Conservation (phyloP, 2,888 invertebrate species). For the Drosophila melanosoma region DNA sequence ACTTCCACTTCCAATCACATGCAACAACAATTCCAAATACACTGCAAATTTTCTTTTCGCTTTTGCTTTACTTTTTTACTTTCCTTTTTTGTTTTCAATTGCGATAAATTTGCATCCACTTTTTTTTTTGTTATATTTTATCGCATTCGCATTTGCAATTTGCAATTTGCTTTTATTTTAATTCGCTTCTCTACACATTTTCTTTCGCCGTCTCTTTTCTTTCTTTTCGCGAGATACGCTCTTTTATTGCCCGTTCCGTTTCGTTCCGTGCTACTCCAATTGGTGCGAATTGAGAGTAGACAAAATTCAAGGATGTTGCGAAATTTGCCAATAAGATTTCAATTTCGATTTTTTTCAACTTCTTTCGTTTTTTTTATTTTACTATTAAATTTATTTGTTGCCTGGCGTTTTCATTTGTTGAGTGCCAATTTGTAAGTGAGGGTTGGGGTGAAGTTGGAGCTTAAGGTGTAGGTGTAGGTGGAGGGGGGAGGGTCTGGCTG, state of each 20-base stretch:
- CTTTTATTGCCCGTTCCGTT: conserved; percentile 41
- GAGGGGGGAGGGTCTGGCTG: conserved; percentile 48
- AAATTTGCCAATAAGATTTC: conserved; percentile 49
- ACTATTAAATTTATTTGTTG: conserved; percentile 41
- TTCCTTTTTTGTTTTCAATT: conserved; percentile 15
- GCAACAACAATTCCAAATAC: conserved; percentile 41
- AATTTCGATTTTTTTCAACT: conserved; percentile 14
- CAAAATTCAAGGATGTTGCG: conserved; percentile 75
- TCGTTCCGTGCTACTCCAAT: conserved; percentile 66
- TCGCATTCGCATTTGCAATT: conserved; percentile 51
- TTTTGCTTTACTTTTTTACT: conserved; percentile 46
- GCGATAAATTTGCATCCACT: conserved; percentile 37
- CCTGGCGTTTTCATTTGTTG: conserved; percentile 47
- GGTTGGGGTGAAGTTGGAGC: conserved; percentile 29
- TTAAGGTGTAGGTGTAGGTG: conserved; percentile 16
- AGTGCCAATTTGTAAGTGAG: conserved; percentile 28
- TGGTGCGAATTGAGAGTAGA: conserved; percentile 81
- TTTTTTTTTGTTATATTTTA: conserved; percentile 48
- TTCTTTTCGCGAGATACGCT: conserved; percentile 60
- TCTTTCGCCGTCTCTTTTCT: conserved; percentile 65
- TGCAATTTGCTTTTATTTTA: conserved; percentile 59
- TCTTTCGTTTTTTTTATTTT: conserved; percentile 1
- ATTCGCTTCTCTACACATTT: conserved; percentile 65
- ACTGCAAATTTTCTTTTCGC: conserved; percentile 13
- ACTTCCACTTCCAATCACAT: conserved; percentile 48